Percentiles rank a stretch among this genome's conserved stretches.
Evolutionary conservation across 2,113 vertebrate species (phyloP).

Genomic region (Butorides virescens): DNA sequence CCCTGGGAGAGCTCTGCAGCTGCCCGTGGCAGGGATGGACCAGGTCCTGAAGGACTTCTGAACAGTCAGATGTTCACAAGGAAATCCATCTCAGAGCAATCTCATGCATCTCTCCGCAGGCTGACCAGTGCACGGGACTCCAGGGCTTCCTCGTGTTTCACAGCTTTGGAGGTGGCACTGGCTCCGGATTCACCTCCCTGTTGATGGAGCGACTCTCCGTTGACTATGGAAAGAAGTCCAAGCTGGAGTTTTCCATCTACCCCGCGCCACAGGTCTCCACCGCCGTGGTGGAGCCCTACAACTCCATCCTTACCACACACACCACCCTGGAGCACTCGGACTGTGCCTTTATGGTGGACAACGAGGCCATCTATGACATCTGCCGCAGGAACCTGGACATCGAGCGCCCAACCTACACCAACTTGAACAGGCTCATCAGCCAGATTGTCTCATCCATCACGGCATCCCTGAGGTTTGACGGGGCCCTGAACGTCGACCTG

Average conservation of each 20-base stretch:
- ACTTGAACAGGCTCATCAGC: constrained; percentile 80
- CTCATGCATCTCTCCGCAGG: background rate
- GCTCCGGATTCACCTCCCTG: constrained; percentile 80
- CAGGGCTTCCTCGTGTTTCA: constrained; percentile 78
- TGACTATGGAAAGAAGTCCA: constrained; percentile 79
- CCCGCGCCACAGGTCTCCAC: constrained; percentile 76
- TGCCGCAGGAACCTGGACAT: constrained; percentile 77
- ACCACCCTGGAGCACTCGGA: constrained; percentile 77
- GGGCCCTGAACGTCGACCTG: constrained; percentile 88
- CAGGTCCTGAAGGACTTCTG: background rate
- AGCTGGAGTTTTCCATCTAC: constrained; percentile 79
- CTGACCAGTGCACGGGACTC: constrained; percentile 75
- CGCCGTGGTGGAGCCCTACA: constrained; percentile 76
- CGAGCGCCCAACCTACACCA: constrained; percentile 76
- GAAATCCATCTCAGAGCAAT: background rate
- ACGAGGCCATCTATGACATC: constrained; percentile 78
- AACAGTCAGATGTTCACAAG: background rate
- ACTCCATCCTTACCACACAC: constrained; percentile 80
- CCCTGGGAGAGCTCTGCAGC: background rate
- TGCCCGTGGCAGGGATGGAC: no score
- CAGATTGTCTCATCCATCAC: constrained; percentile 80
- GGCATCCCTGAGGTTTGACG: constrained; percentile 84
- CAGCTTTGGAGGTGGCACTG: constrained; percentile 77
- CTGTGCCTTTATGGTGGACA: constrained; percentile 81
- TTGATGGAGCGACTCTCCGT: constrained; percentile 79